These are phyloP conservation scores for Aselliscus stoliczkanus DNA, from an alignment of 2,797 vertebrate genomes.

Conservation along the genomic window DNA sequence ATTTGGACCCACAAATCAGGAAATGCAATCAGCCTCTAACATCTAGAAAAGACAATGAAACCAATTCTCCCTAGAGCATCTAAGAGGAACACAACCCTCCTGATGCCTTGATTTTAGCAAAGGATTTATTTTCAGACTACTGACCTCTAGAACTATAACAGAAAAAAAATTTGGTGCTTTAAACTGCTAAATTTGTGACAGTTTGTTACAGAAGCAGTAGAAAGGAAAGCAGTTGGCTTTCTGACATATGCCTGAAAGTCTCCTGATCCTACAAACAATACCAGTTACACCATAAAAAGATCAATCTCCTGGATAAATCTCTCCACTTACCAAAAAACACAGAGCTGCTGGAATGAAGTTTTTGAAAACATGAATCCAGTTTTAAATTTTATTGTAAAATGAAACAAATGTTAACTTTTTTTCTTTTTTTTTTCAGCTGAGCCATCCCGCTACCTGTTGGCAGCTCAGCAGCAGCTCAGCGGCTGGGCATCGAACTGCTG, in stretches of 20 bases:
- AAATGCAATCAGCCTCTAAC: neutral
- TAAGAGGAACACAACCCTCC: neutral
- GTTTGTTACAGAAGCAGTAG: neutral
- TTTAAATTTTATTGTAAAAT: neutral
- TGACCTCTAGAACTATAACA: neutral
- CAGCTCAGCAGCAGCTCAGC: no score
- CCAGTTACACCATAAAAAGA: neutral
- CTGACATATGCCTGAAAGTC: neutral
- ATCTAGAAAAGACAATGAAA: neutral
- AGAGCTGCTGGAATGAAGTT: neutral
- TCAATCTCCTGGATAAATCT: neutral
- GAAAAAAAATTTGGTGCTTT: neutral
- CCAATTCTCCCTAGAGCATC: neutral
- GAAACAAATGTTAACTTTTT: neutral
- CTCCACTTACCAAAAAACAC: neutral
- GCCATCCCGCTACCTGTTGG: no score
- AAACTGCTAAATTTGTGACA: neutral
- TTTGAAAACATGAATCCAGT: neutral
- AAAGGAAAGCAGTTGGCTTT: neutral
- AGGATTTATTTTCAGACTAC: neutral
- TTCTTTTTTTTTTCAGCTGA: no score
- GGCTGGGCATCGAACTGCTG: no score
- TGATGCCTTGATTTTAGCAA: neutral
- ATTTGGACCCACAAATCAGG: neutral
- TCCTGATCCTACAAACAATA: neutral